A percentile compares a stretch with the other conserved stretches of the same genome.
Conservation (phyloP, 1,140 invertebrate genomes). For the Teleopsis dalmanni region DNA sequence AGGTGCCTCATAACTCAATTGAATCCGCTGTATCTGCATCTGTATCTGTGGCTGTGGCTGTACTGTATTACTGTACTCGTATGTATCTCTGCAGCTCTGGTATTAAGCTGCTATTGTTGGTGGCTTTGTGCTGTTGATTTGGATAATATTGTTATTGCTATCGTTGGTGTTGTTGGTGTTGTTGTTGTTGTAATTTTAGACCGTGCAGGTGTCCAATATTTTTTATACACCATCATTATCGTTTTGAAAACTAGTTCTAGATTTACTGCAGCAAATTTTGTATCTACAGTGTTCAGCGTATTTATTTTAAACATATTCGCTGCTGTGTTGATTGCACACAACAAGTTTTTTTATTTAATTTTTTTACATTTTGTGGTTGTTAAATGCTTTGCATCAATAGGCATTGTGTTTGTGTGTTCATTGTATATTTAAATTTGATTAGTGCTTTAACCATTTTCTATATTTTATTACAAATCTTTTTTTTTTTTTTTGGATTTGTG, state of each 20-base stretch:
- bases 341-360: no score
- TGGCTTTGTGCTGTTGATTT: conserved; percentile 3
- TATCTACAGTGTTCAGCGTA: conserved; percentile 5
- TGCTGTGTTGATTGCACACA: no score
- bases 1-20: no score
- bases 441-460: no score
- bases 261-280: conserved; percentile 11
- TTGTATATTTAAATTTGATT: no score
- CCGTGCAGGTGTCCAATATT: conserved; percentile 42
- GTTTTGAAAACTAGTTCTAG: conserved; percentile 38
- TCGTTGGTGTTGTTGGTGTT: conserved; percentile 19
- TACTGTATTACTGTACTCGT: no score
- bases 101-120: conserved; percentile 4
- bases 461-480: no score
- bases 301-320: neutral
- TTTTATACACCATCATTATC: neutral
- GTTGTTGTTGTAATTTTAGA: conserved; percentile 27
- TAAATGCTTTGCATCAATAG: no score
- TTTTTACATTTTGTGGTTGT: no score
- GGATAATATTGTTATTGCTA: neutral
- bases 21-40: neutral
- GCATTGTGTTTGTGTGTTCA: no score
- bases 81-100: no score
- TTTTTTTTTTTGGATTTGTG: no score
- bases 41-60: neutral